Evolutionary conservation across 2,113 vertebrate species (phyloP), one percentile per base, ranked within the genome.

Genomic region (Turnix velox): DNA sequence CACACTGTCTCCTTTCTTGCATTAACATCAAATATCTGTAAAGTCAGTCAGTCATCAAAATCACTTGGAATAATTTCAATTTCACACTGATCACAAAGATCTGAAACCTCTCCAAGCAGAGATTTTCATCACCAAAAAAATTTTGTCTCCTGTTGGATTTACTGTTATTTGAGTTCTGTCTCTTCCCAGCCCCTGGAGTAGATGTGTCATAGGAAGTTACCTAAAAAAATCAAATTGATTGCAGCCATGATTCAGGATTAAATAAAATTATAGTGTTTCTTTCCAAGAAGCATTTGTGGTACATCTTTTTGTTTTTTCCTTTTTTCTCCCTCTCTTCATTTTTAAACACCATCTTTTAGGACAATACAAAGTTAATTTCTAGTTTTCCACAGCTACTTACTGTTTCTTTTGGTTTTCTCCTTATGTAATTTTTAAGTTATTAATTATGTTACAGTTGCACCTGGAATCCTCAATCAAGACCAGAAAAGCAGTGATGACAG

Each of bases 31-130:
- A 86, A 88, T 72, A 0, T 67, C 88, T 96, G 90, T 87, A 69
- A 90, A 92, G 91, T 90, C 69, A 75, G 86, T 66, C 62, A 37
- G 86, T 94, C 91, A 89, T 94, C 86, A 94, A 75, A 95, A 94
- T 89, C 94, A 89, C 77, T 92, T 54, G 73, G 61, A 95, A 66
- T 88, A 93, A 94, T 96, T 96, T 93, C 91, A 94, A 89, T 96
- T 96, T 93, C 88, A 91, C 92, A 94, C 91, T 87, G 94, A 95
- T 96, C 88, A 94, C 3, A 0, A 86, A 61, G 84, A 88, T 89
- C 58, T 92, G 88, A 93, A 94, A 61, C 49, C 69, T 88, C 74
- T 85, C 87, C 95, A 87, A 93, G 92, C 87, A 91, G 62, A 94
- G 92, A 93, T 93, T 92, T 94, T 94, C 62, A 87, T 94, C 91